A percentile compares a stretch with the other conserved stretches of the same genome.
These are phyloP conservation scores for Probosciger aterrimus DNA, from an alignment of 2,113 vertebrate genomes.

Conservation along the genomic window DNA sequence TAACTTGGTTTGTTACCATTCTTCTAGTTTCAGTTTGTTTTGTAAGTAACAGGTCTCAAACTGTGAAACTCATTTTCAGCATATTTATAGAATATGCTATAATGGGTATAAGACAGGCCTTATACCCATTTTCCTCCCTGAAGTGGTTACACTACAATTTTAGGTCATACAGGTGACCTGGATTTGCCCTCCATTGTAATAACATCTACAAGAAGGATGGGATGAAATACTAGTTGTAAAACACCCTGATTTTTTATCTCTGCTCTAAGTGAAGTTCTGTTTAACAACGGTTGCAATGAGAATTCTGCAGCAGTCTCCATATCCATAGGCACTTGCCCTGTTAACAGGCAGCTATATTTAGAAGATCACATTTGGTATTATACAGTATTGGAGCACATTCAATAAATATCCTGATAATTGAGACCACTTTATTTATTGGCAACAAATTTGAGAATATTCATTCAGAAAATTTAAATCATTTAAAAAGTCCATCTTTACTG, in stretches of 20 bases:
- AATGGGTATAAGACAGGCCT: too few relatives aligned
- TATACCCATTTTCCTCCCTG: background rate
- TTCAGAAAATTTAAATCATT: background rate
- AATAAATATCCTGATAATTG: background rate
- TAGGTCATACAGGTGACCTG: background rate
- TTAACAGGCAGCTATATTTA: background rate
- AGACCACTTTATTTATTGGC: background rate
- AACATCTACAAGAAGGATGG: background rate
- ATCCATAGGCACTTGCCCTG: background rate
- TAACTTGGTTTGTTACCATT: background rate
- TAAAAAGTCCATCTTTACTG: background rate
- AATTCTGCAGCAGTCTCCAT: background rate
- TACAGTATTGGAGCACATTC: background rate
- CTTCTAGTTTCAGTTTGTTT: background rate
- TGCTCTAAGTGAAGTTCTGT: background rate
- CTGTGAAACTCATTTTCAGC: background rate
- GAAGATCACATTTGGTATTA: background rate
- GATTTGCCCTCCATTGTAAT: background rate
- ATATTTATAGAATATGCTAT: background rate
- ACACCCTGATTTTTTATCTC: background rate
- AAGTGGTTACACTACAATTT: background rate
- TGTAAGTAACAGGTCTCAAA: background rate
- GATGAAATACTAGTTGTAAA: background rate
- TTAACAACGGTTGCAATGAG: background rate
- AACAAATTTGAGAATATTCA: background rate